A percentile compares a stretch with the other conserved stretches of the same genome.
Conservation (phyloP, 2,888 invertebrate species). For the Agrochola lychnidis region DNA sequence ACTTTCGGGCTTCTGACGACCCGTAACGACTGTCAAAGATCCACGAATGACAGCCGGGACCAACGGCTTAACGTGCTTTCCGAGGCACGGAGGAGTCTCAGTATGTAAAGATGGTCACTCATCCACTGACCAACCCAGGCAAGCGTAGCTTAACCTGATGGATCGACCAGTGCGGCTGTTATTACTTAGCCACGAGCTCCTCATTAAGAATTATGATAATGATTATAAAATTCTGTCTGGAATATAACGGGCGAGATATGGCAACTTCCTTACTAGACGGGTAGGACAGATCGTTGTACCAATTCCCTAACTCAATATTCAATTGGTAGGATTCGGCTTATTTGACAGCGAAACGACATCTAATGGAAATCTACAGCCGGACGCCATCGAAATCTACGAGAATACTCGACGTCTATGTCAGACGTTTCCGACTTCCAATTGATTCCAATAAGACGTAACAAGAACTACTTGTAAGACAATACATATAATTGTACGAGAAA, state of each 20-base stretch:
- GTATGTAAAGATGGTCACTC: too few relatives aligned
- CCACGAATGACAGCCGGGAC: too few relatives aligned
- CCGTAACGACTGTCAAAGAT: too few relatives aligned
- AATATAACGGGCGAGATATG: not conserved
- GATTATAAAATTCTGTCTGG: not conserved
- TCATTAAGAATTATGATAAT: not conserved
- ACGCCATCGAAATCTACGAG: slow-evolving; percentile 50
- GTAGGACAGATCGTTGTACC: not conserved
- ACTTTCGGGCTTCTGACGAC: too few relatives aligned
- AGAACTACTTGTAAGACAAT: slow-evolving; percentile 54
- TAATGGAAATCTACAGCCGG: slow-evolving; percentile 43
- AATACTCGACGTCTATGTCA: slow-evolving; percentile 44
- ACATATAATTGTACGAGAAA: slow-evolving; percentile 44
- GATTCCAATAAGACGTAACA: slow-evolving; percentile 50
- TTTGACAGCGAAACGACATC: slow-evolving; percentile 52
- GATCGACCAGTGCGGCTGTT: too few relatives aligned
- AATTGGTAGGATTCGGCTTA: slow-evolving; percentile 28
- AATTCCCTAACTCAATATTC: slow-evolving; percentile 20
- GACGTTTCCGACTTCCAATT: slow-evolving; percentile 51
- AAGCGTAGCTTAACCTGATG: too few relatives aligned
- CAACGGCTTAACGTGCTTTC: too few relatives aligned
- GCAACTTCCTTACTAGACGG: not conserved
- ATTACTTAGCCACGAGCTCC: too few relatives aligned
- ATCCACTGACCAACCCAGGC: too few relatives aligned
- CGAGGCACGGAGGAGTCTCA: too few relatives aligned